Percentiles rank a stretch among this genome's conserved stretches.
Conservation (phyloP, 2,113 vertebrate species). For the Amphiprion percula region DNA sequence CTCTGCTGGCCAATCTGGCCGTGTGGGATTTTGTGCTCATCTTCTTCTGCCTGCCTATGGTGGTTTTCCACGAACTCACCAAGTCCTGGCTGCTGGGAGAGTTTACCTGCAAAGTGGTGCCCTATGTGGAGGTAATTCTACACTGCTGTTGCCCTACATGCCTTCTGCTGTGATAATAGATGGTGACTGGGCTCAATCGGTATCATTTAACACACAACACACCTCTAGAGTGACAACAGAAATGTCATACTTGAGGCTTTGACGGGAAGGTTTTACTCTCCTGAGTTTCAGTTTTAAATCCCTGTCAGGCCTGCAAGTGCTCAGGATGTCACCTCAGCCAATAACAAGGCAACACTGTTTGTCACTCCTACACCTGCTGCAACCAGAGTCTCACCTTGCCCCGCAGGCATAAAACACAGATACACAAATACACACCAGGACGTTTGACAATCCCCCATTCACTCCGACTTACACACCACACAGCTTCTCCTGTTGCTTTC, state of each 20-base stretch:
- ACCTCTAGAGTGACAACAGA: not conserved
- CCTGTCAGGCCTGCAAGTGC: not conserved
- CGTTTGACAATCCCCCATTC: conserved; percentile 28
- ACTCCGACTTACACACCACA: not conserved
- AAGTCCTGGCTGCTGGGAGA: conserved; percentile 97
- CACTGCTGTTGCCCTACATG: not conserved
- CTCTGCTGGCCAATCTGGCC: conserved; percentile 94
- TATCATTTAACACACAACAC: conserved; percentile 23
- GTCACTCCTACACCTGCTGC: conserved; percentile 52
- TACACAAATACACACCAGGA: not conserved
- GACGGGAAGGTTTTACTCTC: conserved; percentile 4
- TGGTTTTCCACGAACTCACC: conserved; percentile 96
- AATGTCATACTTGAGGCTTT: not conserved
- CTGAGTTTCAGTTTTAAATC: conserved; percentile 33
- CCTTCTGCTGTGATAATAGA: conserved; percentile 9
- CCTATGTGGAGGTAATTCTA: conserved; percentile 94
- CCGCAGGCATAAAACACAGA: conserved; percentile 30
- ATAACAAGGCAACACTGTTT: conserved; percentile 29
- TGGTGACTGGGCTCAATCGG: conserved; percentile 1
- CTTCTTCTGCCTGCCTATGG: conserved; percentile 95
- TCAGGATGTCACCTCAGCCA: conserved; percentile 29
- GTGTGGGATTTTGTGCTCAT: conserved; percentile 97
- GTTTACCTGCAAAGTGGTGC: conserved; percentile 96
- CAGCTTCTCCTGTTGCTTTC: not conserved
- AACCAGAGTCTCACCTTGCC: conserved; percentile 53